Evolutionary conservation across 2,113 vertebrate species (phyloP), one percentile per base, ranked within the genome.

Genomic region (Xiphias gladius): DNA sequence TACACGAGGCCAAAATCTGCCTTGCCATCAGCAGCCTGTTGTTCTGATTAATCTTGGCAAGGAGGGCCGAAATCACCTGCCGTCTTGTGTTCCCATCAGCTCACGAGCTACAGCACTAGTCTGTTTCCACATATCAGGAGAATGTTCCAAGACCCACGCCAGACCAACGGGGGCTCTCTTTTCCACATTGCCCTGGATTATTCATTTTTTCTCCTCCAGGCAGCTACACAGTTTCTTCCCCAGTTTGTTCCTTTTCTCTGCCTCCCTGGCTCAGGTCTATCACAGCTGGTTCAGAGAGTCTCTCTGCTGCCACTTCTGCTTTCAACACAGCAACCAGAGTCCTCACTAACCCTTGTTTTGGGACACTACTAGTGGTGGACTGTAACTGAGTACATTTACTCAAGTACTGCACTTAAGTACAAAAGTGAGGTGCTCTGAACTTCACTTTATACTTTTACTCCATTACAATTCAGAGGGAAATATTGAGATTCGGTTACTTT

Each of bases 31-130:
- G 73, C 79, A 30, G 85, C 79, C 67, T 81, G 79, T 73, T 87
- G 87, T 84, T 91, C 88, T 90, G 83, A 92, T 94, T 90, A 77
- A 82, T 91, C 80, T 86, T 91, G 90, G 88, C 86, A 77, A 59
- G n/a, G 14, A 76, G 62, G 39, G 68, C 54, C 90, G 79, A 91
- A 90, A 92, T 94, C 93, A 94, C 92, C 91, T 94, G 91, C 88
- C 62, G 86, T 76, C 80, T 89, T 91, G 77, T 87, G 85, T 92
- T 94, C 87, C 88, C 88, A 86, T 92, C 87, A 91, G 78, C 80
- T 70, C 6, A 28, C 35, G 17, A 83, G 80, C 72, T 79, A 37
- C 78, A 79, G 78, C 64, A 65, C 62, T 62, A 62, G 76, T 89
- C 78, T 87, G 80, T 91, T 94, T 93, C 89, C 88, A 93, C 91